A percentile compares a stretch with the other conserved stretches of the same genome.
phyloP scores from a whole-genome alignment of 1,140 invertebrate genomes.

The Dysdera silvatica region DNA sequence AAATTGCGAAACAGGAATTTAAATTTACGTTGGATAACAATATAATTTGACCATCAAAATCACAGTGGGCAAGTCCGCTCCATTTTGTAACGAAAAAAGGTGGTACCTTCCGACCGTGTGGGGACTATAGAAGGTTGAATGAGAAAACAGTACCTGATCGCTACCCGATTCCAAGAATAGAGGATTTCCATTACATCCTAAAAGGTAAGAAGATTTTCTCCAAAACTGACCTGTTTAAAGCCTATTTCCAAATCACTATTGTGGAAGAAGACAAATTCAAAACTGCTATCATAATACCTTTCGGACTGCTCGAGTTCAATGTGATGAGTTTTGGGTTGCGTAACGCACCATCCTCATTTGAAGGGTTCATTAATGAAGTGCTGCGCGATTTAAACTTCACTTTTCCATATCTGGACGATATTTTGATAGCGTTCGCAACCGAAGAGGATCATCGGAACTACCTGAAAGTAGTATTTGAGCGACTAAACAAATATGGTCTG shows the following conservation, averaged over 20 bases:
- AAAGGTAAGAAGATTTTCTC: constrained; percentile 3
- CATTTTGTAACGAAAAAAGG: constrained; percentile 32
- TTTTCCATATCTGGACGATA: no score
- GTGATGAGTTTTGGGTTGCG: constrained; percentile 6
- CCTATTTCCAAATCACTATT: constrained; percentile 4
- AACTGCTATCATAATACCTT: constrained; percentile 3
- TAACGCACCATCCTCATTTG: neutral
- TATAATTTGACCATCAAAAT: constrained; percentile 36
- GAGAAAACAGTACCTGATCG: constrained; percentile 24
- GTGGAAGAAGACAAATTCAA: neutral
- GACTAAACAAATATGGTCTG: no score
- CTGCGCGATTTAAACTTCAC: no score
- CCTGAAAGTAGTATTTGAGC: no score
- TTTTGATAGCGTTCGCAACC: no score
- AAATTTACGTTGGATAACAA: neutral
- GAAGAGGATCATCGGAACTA: no score
- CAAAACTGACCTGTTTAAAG: constrained; percentile 1
- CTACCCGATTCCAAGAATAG: constrained; percentile 23
- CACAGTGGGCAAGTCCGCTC: constrained; percentile 42
- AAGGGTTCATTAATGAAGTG: no score
- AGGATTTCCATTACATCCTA: constrained; percentile 6
- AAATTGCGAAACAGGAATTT: neutral
- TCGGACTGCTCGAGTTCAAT: constrained; percentile 8
- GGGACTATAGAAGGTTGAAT: constrained; percentile 27
- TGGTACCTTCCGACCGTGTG: constrained; percentile 20